These are phyloP conservation scores for Hypsibius dujardini DNA, from an alignment of 1,140 invertebrate genomes.

Conservation along the genomic window DNA sequence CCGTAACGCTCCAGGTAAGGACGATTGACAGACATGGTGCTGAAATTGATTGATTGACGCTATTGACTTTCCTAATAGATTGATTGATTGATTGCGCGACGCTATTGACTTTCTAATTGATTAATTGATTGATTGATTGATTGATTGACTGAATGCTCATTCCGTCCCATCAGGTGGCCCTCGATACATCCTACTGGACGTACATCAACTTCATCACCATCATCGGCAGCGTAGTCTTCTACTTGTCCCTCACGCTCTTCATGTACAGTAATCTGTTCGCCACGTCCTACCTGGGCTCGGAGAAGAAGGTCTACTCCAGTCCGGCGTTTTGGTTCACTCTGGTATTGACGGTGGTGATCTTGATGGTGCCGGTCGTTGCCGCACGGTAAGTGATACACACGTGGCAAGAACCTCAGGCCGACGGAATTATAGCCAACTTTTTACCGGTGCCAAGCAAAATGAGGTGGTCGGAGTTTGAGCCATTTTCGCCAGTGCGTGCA, in stretches of 20 bases:
- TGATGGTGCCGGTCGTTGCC: constrained; percentile 79
- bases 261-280: constrained; percentile 37
- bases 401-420: too few relatives aligned
- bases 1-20: constrained; percentile 73
- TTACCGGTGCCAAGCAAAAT: too few relatives aligned
- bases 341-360: constrained; percentile 57
- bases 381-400: constrained; percentile 42
- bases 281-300: constrained; percentile 26
- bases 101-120: constrained; percentile 18
- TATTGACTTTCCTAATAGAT: constrained; percentile 19
- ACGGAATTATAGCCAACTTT: too few relatives aligned
- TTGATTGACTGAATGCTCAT: too few relatives aligned
- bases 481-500: too few relatives aligned
- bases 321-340: constrained; percentile 91
- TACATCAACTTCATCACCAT: constrained; percentile 90
- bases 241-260: constrained; percentile 52
- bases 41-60: constrained; percentile 17
- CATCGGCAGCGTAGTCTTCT: constrained; percentile 88
- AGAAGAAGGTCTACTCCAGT: constrained; percentile 6
- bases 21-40: background rate
- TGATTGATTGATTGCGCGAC: constrained; percentile 20
- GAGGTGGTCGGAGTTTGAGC: too few relatives aligned
- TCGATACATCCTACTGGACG: constrained; percentile 97
- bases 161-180: constrained; percentile 51
- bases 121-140: constrained; percentile 20